phyloP scores from a whole-genome alignment of 1,140 invertebrate genomes.

The Yoshiicerus persimilis region DNA sequence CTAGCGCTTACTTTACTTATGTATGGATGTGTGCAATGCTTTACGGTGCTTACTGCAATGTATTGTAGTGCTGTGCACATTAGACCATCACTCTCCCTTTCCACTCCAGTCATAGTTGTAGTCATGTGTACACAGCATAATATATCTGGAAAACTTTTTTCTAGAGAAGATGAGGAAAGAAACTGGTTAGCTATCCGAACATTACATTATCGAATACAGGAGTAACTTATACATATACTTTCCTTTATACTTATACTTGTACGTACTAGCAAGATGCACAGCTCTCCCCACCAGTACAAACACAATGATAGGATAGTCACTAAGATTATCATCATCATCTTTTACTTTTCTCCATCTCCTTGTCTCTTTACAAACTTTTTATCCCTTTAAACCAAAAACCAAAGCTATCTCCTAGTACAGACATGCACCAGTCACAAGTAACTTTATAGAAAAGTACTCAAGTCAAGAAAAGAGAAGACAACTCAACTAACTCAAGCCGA shows the following conservation, averaged over 20 bases:
- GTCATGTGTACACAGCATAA: no score
- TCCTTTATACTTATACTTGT: not conserved
- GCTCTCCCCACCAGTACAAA: not conserved
- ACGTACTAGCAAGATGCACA: not conserved
- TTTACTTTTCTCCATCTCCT: conserved; percentile 17
- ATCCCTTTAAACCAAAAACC: conserved; percentile 13
- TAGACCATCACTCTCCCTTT: not conserved
- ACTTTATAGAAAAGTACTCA: not conserved
- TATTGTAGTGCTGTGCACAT: not conserved
- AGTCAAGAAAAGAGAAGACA: not conserved
- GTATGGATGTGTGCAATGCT: not conserved
- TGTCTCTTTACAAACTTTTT: conserved; percentile 20
- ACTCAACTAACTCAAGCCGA: not conserved
- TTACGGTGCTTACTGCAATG: not conserved
- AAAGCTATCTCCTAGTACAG: not conserved
- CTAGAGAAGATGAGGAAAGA: not conserved
- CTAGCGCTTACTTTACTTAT: not conserved
- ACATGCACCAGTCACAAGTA: not conserved
- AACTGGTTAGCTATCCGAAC: not conserved
- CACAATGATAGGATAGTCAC: conserved; percentile 3
- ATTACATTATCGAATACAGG: not conserved
- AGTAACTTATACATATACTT: not conserved
- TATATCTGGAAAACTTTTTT: not conserved
- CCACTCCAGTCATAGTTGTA: not conserved
- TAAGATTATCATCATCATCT: conserved; percentile 25